phyloP scores from a whole-genome alignment of 1,140 invertebrate species.

The Saccostrea echinata region DNA sequence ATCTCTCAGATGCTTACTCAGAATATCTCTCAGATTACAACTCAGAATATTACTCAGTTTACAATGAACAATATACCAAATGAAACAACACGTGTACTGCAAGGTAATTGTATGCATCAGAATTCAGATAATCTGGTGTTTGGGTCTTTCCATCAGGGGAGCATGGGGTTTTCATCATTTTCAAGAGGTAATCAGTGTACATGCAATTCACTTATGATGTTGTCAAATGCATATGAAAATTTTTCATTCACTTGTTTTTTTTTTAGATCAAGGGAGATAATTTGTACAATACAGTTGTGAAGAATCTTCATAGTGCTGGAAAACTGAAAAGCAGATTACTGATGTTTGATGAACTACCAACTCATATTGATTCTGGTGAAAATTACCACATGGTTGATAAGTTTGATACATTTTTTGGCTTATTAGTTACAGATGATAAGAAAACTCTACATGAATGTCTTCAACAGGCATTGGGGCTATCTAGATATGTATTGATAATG shows the following conservation, averaged over 20 bases:
- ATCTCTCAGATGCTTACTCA: constrained; percentile 4
- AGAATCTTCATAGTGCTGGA: too few relatives aligned
- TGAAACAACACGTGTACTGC: background rate
- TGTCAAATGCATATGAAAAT: background rate
- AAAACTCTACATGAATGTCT: constrained; percentile 34
- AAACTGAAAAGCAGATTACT: constrained; percentile 22
- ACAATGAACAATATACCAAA: constrained; percentile 1
- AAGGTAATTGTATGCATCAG: background rate
- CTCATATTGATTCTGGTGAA: too few relatives aligned
- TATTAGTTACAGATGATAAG: too few relatives aligned
- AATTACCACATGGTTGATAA: too few relatives aligned
- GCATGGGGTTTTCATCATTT: constrained; percentile 8
- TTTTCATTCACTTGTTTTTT: background rate
- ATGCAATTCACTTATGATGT: constrained; percentile 47
- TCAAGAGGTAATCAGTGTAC: constrained; percentile 55
- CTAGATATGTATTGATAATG: constrained; percentile 21
- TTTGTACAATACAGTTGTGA: constrained; percentile 11
- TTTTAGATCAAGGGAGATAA: constrained; percentile 49
- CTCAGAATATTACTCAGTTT: background rate
- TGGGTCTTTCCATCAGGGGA: constrained; percentile 18
- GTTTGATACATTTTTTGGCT: too few relatives aligned
- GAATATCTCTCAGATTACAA: background rate
- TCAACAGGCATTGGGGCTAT: background rate
- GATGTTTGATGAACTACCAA: constrained; percentile 46
- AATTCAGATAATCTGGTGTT: constrained; percentile 32